A percentile compares a stretch with the other conserved stretches of the same genome.
These are phyloP conservation scores for Serrognathus titanus DNA, from an alignment of 2,888 invertebrate species.

Conservation along the genomic window DNA sequence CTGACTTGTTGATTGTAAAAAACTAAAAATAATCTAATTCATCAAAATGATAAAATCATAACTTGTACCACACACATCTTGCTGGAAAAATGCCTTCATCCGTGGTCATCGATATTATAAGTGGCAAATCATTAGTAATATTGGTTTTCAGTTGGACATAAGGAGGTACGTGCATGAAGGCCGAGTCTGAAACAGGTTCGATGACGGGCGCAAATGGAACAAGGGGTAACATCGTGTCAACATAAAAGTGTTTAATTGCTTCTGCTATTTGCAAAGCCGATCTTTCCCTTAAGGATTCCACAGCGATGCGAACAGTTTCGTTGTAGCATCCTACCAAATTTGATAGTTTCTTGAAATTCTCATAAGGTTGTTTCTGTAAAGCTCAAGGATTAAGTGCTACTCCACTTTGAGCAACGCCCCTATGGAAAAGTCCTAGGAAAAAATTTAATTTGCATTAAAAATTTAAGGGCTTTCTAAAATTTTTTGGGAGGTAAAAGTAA, in stretches of 20 bases:
- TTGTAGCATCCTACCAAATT: constrained; percentile 59
- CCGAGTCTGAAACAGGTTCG: constrained; percentile 43
- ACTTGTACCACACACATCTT: neutral
- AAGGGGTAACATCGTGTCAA: constrained; percentile 51
- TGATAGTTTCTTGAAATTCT: constrained; percentile 58
- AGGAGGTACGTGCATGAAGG: constrained; percentile 1
- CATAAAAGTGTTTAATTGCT: constrained; percentile 33
- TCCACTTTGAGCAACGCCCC: constrained; percentile 66
- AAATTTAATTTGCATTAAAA: too few relatives aligned
- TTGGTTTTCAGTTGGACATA: neutral
- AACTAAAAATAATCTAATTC: neutral
- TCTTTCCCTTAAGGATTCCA: constrained; percentile 59
- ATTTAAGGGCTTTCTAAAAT: too few relatives aligned
- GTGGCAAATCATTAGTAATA: neutral
- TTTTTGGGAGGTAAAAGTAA: too few relatives aligned
- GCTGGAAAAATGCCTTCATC: constrained; percentile 4
- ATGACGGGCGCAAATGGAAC: constrained; percentile 66
- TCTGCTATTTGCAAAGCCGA: constrained; percentile 57
- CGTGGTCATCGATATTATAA: constrained; percentile 8
- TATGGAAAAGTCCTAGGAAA: constrained; percentile 50
- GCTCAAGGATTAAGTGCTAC: constrained; percentile 56
- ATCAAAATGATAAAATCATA: neutral
- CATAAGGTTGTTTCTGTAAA: constrained; percentile 51
- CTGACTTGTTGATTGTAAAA: neutral
- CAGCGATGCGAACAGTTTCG: constrained; percentile 50